These are phyloP conservation scores for Drosophila yakuba DNA, from an alignment of 1,140 invertebrate genomes.

Conservation along the genomic window DNA sequence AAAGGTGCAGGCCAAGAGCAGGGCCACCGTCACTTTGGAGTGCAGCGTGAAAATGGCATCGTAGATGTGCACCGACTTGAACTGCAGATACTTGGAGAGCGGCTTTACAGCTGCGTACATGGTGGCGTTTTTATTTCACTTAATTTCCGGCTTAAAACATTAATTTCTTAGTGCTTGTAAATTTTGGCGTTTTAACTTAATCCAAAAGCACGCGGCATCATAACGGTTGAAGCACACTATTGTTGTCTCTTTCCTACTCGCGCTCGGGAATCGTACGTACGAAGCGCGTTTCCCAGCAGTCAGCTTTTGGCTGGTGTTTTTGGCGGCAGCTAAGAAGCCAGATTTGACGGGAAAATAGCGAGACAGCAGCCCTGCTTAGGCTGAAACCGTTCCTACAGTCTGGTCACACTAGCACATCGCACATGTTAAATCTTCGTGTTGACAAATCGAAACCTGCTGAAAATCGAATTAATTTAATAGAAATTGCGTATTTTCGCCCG, in stretches of 20 bases:
- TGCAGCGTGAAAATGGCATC: constrained; percentile 89
- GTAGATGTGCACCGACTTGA: constrained; percentile 88
- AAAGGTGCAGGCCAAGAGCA: constrained; percentile 88
- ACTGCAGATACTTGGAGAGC: constrained; percentile 85
- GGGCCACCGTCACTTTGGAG: constrained; percentile 88
- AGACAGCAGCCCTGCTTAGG: too few species aligned
- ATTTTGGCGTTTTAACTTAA: not conserved
- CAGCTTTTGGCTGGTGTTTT: not conserved
- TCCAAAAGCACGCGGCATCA: constrained; percentile 56
- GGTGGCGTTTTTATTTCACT: constrained; percentile 3
- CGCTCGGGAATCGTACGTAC: not conserved
- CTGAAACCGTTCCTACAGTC: not conserved
- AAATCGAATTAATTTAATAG: not conserved
- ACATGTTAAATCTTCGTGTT: constrained; percentile 9
- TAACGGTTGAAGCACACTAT: constrained; percentile 52
- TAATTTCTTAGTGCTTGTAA: not conserved
- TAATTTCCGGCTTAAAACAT: not conserved
- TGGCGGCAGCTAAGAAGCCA: not conserved
- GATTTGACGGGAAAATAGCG: not conserved
- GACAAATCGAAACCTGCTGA: constrained; percentile 5
- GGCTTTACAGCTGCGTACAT: constrained; percentile 77
- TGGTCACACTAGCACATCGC: not conserved
- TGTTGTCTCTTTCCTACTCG: constrained; percentile 4
- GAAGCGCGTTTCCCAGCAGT: not conserved
- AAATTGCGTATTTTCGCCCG: not conserved